A percentile compares a stretch with the other conserved stretches of the same genome.
Conservation (phyloP, 2,113 vertebrate species). For the Egretta garzetta region DNA sequence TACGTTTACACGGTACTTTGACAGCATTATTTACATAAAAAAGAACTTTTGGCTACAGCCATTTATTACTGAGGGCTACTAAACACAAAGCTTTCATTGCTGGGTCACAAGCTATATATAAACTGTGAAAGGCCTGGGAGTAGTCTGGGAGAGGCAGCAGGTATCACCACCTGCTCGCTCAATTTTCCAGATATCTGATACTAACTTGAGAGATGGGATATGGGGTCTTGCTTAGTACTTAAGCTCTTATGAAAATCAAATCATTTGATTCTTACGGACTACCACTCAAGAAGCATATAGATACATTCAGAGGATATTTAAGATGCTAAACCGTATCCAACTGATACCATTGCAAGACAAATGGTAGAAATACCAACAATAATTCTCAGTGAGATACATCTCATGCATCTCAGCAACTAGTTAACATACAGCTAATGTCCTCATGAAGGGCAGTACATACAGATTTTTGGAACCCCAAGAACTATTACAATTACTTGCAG, state of each 20-base stretch:
- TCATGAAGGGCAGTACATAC: not conserved
- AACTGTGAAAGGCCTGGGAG: not conserved
- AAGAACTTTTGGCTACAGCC: not conserved
- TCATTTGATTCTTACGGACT: not conserved
- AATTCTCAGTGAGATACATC: not conserved
- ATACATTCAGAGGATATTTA: not conserved
- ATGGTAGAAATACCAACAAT: not conserved
- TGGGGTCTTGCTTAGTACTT: not conserved
- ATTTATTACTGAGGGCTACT: not conserved
- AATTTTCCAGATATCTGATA: not conserved
- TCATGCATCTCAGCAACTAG: not conserved
- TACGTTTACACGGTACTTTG: fast-evolving
- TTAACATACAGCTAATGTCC: not conserved
- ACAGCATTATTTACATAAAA: not conserved
- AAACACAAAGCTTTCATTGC: not conserved
- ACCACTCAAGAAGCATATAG: not conserved
- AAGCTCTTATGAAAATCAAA: not conserved
- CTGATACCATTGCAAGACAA: not conserved
- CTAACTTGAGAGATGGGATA: not conserved
- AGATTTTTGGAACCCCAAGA: not conserved
- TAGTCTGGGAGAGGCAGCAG: not conserved
- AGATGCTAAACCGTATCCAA: not conserved
- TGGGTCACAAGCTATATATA: fast-evolving
- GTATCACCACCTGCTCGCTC: not conserved
- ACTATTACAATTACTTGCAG: not conserved